phyloP scores from a whole-genome alignment of 1,140 invertebrate species.

The Thalassaphorura encarpata region DNA sequence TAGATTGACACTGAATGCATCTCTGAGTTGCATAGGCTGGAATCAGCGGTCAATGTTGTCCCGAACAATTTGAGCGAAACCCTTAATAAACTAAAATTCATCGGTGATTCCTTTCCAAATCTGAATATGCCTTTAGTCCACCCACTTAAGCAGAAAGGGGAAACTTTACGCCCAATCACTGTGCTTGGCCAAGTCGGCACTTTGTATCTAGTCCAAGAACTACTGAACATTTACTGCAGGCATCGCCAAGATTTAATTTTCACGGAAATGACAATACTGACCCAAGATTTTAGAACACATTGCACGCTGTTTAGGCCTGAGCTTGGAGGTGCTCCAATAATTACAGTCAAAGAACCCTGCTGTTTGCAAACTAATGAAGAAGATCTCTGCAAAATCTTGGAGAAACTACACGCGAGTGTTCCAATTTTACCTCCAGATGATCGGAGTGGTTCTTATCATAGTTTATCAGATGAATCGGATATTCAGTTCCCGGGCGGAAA shows the following conservation, averaged over 20 bases:
- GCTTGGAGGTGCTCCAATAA: neutral
- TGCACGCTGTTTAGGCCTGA: neutral
- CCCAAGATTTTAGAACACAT: constrained; percentile 6
- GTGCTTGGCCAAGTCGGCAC: constrained; percentile 21
- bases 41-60: neutral
- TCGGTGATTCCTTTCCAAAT: neutral
- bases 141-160: constrained; percentile 25
- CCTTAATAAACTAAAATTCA: neutral
- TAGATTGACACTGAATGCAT: neutral
- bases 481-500: neutral
- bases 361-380: constrained; percentile 1
- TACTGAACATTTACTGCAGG: constrained; percentile 12
- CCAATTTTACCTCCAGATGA: constrained; percentile 13
- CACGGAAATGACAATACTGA: constrained; percentile 20
- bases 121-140: constrained; percentile 25
- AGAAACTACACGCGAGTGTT: constrained; percentile 19
- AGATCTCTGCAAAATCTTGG: constrained; percentile 10
- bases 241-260: constrained; percentile 21
- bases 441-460: constrained; percentile 26
- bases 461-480: constrained; percentile 26
- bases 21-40: too few relatives aligned
- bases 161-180: constrained; percentile 27
- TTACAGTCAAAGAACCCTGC: neutral
- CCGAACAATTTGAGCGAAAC: neutral
- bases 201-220: constrained; percentile 18